phyloP scores from a whole-genome alignment of 2,888 invertebrate species.

The Drosophila mercatorum region DNA sequence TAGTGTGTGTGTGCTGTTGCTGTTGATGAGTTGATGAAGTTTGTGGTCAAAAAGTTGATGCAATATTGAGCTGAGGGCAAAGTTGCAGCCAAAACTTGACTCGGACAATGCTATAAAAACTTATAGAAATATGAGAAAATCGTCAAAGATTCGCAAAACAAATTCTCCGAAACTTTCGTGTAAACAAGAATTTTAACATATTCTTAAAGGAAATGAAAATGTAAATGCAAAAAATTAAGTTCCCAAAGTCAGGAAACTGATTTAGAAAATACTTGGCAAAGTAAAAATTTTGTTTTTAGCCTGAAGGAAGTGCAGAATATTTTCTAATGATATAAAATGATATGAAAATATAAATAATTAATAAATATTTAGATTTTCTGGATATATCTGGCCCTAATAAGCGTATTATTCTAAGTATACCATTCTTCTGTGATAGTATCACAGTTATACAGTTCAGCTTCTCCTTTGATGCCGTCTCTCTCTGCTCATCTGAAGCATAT shows the following conservation, averaged over 20 bases:
- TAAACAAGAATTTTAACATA: slow-evolving; percentile 1
- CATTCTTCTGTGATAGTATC: no score
- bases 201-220: neutral
- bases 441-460: no score
- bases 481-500: no score
- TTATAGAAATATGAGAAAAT: neutral
- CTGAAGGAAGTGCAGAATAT: neutral
- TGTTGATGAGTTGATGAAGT: slow-evolving; percentile 62
- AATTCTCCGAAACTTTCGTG: neutral
- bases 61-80: slow-evolving; percentile 49
- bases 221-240: neutral
- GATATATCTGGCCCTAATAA: no score
- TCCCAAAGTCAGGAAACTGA: neutral
- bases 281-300: neutral
- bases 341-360: no score
- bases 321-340: no score
- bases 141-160: neutral
- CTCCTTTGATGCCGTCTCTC: no score
- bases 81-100: slow-evolving; percentile 12
- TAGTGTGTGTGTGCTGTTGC: slow-evolving; percentile 18
- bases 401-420: no score
- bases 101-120: neutral
- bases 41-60: slow-evolving; percentile 63
- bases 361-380: no score
- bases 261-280: neutral